A percentile compares a stretch with the other conserved stretches of the same genome.
phyloP scores from a whole-genome alignment of 2,888 invertebrate species.

The Lepidochrysops patricia region DNA sequence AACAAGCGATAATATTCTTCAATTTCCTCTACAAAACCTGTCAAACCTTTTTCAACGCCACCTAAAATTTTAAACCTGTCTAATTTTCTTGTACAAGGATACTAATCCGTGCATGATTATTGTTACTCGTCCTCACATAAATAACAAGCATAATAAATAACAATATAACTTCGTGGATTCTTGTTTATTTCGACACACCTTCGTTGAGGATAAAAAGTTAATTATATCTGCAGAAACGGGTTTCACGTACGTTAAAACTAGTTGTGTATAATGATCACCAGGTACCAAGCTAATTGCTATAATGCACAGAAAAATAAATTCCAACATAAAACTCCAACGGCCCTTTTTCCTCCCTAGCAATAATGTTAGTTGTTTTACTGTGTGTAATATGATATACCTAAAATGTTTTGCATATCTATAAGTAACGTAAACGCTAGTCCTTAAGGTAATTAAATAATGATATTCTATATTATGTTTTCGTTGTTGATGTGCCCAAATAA shows the following conservation, averaged over 20 bases:
- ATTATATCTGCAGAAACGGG: constrained; percentile 6
- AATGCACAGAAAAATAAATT: not conserved
- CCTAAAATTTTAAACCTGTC: not conserved
- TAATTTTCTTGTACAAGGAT: not conserved
- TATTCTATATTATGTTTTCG: too few relatives aligned
- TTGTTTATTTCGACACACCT: constrained; percentile 3
- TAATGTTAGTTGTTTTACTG: too few relatives aligned
- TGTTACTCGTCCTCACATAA: not conserved
- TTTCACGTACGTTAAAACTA: constrained; percentile 1
- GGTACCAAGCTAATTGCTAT: not conserved
- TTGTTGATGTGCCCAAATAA: too few relatives aligned
- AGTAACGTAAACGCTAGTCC: too few relatives aligned
- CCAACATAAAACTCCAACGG: too few relatives aligned
- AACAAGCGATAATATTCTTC: not conserved
- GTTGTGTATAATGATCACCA: not conserved
- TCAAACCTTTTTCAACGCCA: not conserved
- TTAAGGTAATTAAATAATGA: too few relatives aligned
- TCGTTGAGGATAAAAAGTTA: constrained; percentile 12
- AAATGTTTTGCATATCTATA: too few relatives aligned
- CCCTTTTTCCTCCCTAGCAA: too few relatives aligned
- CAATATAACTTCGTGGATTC: not conserved
- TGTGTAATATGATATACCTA: too few relatives aligned
- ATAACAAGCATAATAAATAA: not conserved
- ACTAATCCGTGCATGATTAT: not conserved
- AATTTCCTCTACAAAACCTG: not conserved